Percentiles rank a stretch among this genome's conserved stretches.
phyloP scores from a whole-genome alignment of 2,888 invertebrate genomes.

The Geophilus truncorum region DNA sequence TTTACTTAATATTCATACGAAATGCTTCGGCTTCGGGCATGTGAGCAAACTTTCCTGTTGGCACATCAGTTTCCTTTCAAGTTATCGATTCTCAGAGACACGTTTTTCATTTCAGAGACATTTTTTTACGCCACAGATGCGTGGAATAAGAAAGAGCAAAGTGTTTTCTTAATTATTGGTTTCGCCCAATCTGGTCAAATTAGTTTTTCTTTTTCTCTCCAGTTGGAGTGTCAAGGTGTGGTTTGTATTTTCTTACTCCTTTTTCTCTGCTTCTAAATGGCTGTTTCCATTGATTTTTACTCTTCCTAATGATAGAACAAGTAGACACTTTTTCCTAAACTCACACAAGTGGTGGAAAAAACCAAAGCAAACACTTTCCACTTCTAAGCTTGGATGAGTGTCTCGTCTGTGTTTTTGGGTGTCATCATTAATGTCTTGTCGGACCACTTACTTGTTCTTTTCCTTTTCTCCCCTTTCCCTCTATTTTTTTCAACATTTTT shows the following conservation, averaged over 20 bases:
- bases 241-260: background rate
- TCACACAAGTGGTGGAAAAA: constrained; percentile 20
- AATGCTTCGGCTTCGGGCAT: too few species aligned
- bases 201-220: background rate
- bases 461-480: background rate
- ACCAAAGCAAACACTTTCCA: constrained; percentile 18
- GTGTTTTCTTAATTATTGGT: background rate
- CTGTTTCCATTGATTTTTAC: background rate
- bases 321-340: constrained; percentile 15
- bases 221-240: background rate
- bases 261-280: background rate
- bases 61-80: too few species aligned
- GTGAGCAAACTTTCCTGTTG: too few species aligned
- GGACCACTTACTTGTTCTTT: background rate
- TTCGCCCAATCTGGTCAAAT: background rate
- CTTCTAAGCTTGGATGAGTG: constrained; percentile 15
- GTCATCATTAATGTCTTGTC: constrained; percentile 20
- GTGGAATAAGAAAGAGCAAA: background rate
- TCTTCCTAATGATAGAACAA: constrained; percentile 25
- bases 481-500: background rate
- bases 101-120: too few species aligned
- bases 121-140: too few species aligned
- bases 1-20: too few species aligned
- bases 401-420: constrained; percentile 11
- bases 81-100: too few species aligned